Evolutionary conservation across 2,797 vertebrate genomes (phyloP), one percentile per base, ranked within the genome.

Genomic region (Bryconaethiops microstoma): DNA sequence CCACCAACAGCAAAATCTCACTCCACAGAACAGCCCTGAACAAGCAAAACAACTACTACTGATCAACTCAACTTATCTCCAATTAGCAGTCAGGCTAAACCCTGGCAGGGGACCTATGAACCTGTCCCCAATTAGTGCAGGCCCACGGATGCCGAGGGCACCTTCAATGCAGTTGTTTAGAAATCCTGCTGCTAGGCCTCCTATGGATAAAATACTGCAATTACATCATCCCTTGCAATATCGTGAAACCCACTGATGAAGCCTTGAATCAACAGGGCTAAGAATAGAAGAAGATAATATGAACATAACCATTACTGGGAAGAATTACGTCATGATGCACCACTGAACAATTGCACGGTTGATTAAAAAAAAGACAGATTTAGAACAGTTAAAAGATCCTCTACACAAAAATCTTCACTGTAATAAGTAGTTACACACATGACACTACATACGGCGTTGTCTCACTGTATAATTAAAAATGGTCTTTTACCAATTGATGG

Each of bases 71-170:
- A 81, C 64, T 62, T 84, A 76, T 78, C 82, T 74, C 82, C 81
- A 86, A 86, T 87, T 82, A 87, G 88, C 81, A 77, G 81, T 81
- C 75, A 83, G 83, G 75, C 76, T 55, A 78, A 83, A 75, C 65
- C 75, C 81, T 82, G 79, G 68, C n/a, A 5, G 63, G 74, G 76
- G 80, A 80, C 76, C 57, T 23, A 62, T 35, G 50, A 59, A 80
- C 68, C 79, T 64, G 74, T 80, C 83, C 74, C 78, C 82, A 87
- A 85, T 87, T 88, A 88, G 63, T 45, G 68, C 48, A n/a, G 72
- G 79, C 75, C 76, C 39, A 42, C 76, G 76, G 70, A 77, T 60
- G 74, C 73, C 79, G 52, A 75, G 79, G 71, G 73, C 77, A 64
- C 65, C 77, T 86, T 78, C 80, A 71, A 74, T 68, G 57, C 77